A percentile compares a stretch with the other conserved stretches of the same genome.
These are phyloP conservation scores for Lacanobia wlatinum DNA, from an alignment of 2,888 invertebrate species.

Conservation along the genomic window DNA sequence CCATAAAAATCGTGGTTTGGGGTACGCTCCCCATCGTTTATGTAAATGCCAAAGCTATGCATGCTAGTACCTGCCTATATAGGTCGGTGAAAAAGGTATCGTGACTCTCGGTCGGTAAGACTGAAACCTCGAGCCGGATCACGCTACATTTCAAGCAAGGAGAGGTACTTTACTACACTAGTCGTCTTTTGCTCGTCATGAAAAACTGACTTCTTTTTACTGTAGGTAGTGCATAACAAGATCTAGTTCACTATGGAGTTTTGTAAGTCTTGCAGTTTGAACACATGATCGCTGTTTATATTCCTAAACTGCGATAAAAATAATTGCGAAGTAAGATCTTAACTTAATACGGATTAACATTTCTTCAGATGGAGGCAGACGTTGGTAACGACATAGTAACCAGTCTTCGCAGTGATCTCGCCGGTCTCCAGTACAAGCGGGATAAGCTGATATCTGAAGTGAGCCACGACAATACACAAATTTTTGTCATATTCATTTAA, in stretches of 20 bases:
- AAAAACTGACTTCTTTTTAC: slow-evolving; percentile 74
- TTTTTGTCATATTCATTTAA: neutral
- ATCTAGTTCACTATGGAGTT: slow-evolving; percentile 70
- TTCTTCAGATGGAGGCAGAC: slow-evolving; percentile 90
- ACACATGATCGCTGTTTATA: neutral
- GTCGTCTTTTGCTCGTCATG: slow-evolving; percentile 83
- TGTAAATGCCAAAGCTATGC: slow-evolving; percentile 71
- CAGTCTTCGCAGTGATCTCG: slow-evolving; percentile 95
- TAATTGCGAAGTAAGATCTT: neutral
- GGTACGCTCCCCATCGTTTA: slow-evolving; percentile 70
- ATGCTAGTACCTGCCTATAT: slow-evolving; percentile 53
- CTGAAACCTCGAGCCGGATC: slow-evolving; percentile 83
- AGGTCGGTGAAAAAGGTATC: slow-evolving; percentile 79
- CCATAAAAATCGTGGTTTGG: slow-evolving; percentile 67
- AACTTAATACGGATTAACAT: slow-evolving; percentile 1
- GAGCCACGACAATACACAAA: slow-evolving; percentile 66
- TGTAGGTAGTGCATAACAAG: slow-evolving; percentile 41
- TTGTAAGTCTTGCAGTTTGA: slow-evolving; percentile 71
- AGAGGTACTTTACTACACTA: slow-evolving; percentile 78
- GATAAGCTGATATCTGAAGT: slow-evolving; percentile 95
- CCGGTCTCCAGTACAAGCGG: slow-evolving; percentile 95
- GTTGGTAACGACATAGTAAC: slow-evolving; percentile 93
- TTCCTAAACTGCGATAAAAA: neutral
- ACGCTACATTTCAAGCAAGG: slow-evolving; percentile 83
- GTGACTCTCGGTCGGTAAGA: slow-evolving; percentile 82